Percentiles rank a stretch among this genome's conserved stretches.
These are phyloP conservation scores for Amblyopsis rosae DNA, from an alignment of 2,113 vertebrate genomes.

Conservation along the genomic window DNA sequence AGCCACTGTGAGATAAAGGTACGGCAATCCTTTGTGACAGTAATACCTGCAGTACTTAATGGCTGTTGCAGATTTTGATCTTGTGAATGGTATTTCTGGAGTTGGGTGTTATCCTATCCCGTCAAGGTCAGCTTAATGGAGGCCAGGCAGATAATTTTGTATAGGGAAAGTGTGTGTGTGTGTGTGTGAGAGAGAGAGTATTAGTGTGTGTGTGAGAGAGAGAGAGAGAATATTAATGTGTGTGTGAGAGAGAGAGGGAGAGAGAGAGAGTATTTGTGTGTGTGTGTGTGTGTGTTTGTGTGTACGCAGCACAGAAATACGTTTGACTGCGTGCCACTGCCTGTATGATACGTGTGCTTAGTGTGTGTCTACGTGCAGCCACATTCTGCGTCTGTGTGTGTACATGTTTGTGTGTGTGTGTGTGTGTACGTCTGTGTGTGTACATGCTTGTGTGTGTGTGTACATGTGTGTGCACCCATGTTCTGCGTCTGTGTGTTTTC, in stretches of 20 bases:
- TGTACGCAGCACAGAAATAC: background rate
- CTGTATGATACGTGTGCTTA: too few species aligned
- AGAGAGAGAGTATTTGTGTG: conserved; percentile 1
- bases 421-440: conserved; percentile 3
- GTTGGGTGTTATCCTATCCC: background rate
- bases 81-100: background rate
- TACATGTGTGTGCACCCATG: background rate
- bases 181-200: background rate
- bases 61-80: too few species aligned
- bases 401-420: conserved; percentile 11
- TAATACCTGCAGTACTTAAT: too few species aligned
- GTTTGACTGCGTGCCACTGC: too few species aligned
- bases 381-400: background rate
- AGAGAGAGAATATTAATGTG: conserved; percentile 2
- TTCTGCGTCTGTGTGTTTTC: conserved; percentile 51
- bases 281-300: conserved; percentile 8
- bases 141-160: conserved; percentile 6
- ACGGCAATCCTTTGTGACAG: too few species aligned
- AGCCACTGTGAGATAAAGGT: too few species aligned
- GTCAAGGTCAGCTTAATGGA: too few species aligned
- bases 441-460: background rate
- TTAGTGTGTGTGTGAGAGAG: conserved; percentile 28
- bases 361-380: too few species aligned
- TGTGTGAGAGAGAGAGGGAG: conserved; percentile 11
- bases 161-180: conserved; percentile 7